Evolutionary conservation across 2,888 invertebrate species (phyloP), one percentile per base, ranked within the genome.

Genomic region (Melanostoma mellinum): DNA sequence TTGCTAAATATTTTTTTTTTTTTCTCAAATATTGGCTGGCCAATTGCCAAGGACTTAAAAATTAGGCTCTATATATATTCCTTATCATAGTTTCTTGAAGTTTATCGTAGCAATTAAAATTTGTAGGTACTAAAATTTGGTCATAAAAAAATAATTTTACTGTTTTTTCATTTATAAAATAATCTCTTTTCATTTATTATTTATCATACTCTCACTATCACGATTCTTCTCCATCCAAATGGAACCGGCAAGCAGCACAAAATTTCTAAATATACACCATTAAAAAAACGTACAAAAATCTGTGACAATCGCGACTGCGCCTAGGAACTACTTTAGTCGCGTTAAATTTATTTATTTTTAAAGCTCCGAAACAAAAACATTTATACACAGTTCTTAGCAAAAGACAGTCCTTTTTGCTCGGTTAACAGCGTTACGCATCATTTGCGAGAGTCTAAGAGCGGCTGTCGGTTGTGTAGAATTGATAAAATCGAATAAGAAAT

Each of bases 241-340:
- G 48, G 52, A 76, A 58, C 52, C 61, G 44, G 50, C 63, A 48
- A 67, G 50, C 38, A 63, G 63, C 36, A 42, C 20, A 36, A 8
- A 42, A 44, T 46, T 44, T 68, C 75, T 81, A 76, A 81, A 81
- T 71, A 81, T 81, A 81, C 6, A 46, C 10, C 44, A 32, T 9
- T 9, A 6, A 38, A 44, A 32, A 48, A 20, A 50, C 3, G 3
- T 32, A 33, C 20, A 6, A 55, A 77, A 76, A 72, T 33, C 55
- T 58, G 67, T 63, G 77, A 77, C 77, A 82, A 80, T 58, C 52
- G 81, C 81, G 81, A 58, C 81, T 82, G 81, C 81, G 81, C 77
- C 30, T 40, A 56, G 42, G 60, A 72, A 67, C 68, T 52, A 65
- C 58, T 69, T 52, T 61, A 67, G 67, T 72, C 56, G 77, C 72